Conservation (phyloP, 2,888 invertebrate species). For the Peribatodes rhomboidaria region DNA sequence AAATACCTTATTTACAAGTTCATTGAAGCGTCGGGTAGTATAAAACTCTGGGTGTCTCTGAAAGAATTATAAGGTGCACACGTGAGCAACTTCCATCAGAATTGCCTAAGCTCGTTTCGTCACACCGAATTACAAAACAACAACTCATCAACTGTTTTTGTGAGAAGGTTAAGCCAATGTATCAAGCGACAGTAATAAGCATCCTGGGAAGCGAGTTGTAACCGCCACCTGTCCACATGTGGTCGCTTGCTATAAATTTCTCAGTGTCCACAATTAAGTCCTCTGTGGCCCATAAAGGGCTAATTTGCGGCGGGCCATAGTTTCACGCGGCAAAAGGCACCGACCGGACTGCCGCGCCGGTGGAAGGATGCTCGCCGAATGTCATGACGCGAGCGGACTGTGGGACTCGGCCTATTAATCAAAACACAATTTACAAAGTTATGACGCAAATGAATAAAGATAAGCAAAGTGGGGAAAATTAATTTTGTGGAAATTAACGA, state of each 20-base stretch:
- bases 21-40: no score
- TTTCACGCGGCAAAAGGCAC: conserved; percentile 25
- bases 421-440: not conserved
- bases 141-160: not conserved
- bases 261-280: conserved; percentile 30
- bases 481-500: no score
- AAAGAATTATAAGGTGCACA: no score
- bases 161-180: not conserved
- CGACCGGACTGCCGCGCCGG: not conserved
- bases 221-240: conserved; percentile 23
- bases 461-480: no score
- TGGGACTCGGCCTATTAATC: not conserved
- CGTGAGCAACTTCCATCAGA: no score
- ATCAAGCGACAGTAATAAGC: not conserved
- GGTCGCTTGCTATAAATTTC: conserved; percentile 24
- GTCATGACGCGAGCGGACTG: conserved; percentile 4
- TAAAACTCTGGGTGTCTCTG: no score
- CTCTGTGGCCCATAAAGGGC: conserved; percentile 33
- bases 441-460: not conserved
- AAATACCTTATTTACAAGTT: no score
- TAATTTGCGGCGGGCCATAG: conserved; percentile 34
- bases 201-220: not conserved
- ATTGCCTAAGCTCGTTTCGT: not conserved
- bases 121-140: not conserved
- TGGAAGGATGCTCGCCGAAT: not conserved